Evolutionary conservation across 2,113 vertebrate genomes (phyloP).

Genomic region (Recurvirostra avosetta): DNA sequence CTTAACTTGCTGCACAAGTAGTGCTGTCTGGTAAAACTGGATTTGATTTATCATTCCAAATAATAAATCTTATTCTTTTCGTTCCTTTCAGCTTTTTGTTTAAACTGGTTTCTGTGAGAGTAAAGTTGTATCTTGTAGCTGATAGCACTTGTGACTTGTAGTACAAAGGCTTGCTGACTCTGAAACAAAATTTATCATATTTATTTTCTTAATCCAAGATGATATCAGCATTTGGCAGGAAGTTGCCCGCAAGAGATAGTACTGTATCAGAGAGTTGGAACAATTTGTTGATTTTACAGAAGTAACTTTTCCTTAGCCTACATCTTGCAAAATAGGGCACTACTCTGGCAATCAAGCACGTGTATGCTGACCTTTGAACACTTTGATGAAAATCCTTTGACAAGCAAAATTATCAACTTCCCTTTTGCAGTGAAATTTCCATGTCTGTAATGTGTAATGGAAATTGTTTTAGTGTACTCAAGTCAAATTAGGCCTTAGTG

Average conservation of each 20-base stretch:
- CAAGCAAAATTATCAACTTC: constrained; percentile 44
- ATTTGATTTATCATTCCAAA: neutral
- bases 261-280: constrained; percentile 6
- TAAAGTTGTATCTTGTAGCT: neutral
- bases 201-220: constrained; percentile 70
- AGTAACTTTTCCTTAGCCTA: constrained; percentile 60
- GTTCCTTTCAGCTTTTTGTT: neutral
- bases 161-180: constrained; percentile 40
- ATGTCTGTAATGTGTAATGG: neutral
- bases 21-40: neutral
- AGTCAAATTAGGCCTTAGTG: neutral
- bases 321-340: constrained; percentile 47
- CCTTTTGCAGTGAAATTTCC: constrained; percentile 28
- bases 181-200: constrained; percentile 47
- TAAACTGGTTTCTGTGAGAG: neutral
- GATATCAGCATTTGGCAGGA: constrained; percentile 57
- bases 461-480: neutral
- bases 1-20: neutral
- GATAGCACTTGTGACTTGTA: constrained; percentile 38
- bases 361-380: constrained; percentile 34
- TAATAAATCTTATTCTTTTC: constrained; percentile 8
- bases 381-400: constrained; percentile 6
- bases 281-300: constrained; percentile 56
- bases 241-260: neutral
- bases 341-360: neutral